Conservation (phyloP, 2,113 vertebrate genomes). For the Poeciliopsis occidentalis region DNA sequence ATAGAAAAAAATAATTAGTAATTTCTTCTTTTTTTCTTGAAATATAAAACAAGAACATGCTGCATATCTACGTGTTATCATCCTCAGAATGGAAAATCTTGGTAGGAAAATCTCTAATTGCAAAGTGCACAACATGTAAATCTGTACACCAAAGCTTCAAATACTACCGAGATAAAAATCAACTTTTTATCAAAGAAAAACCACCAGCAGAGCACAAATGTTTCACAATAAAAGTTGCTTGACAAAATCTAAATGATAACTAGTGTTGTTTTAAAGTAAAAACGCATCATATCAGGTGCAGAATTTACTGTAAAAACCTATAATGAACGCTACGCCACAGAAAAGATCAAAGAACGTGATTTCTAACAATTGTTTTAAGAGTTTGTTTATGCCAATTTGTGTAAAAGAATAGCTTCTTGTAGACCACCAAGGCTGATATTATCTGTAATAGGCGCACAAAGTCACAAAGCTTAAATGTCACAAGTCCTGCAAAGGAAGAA, state of each 20-base stretch:
- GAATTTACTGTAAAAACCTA: not conserved
- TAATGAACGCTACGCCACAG: not conserved
- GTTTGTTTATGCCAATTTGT: not conserved
- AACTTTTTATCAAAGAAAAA: not conserved
- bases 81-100: too few relatives aligned
- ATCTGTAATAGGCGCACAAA: not conserved
- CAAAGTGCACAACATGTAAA: not conserved
- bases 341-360: not conserved
- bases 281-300: too few relatives aligned
- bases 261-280: too few relatives aligned
- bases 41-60: too few relatives aligned
- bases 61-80: too few relatives aligned
- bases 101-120: too few relatives aligned
- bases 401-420: not conserved
- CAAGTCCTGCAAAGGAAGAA: slow-evolving; percentile 12
- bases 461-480: slow-evolving; percentile 7
- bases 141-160: not conserved
- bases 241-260: not conserved
- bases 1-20: too few relatives aligned
- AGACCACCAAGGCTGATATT: not conserved
- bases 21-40: too few relatives aligned
- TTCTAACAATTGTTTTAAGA: not conserved
- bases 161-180: not conserved
- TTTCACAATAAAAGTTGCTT: not conserved
- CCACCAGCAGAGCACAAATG: not conserved